Percentiles rank a stretch among this genome's conserved stretches.
Conservation (phyloP, 2,797 vertebrate genomes). For the Eulemur coronatus region DNA sequence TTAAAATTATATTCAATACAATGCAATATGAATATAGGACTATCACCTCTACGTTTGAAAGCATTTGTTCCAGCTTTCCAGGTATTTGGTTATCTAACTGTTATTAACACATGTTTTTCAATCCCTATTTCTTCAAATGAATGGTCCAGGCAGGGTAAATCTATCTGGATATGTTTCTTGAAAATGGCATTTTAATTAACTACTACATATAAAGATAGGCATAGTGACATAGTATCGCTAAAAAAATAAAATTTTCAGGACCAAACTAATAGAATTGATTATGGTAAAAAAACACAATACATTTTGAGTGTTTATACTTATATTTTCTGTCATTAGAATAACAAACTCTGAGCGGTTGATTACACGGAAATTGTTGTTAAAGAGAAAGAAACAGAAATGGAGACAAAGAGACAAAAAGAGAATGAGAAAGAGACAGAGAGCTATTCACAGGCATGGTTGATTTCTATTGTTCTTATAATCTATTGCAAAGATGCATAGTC, state of each 20-base stretch:
- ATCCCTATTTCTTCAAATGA: constrained; percentile 7
- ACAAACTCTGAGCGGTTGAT: neutral
- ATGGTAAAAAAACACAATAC: neutral
- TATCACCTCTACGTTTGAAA: neutral
- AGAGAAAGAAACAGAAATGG: neutral
- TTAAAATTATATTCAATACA: neutral
- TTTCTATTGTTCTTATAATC: neutral
- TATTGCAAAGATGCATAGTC: neutral
- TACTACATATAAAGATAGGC: neutral
- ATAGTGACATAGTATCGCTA: neutral
- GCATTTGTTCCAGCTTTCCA: neutral
- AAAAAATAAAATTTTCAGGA: neutral
- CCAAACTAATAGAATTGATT: neutral
- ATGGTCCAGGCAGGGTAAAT: neutral
- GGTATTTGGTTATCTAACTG: neutral
- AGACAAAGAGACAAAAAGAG: neutral
- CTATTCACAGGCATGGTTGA: neutral
- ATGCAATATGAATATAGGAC: neutral
- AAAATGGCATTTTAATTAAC: constrained; percentile 44
- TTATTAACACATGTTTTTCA: neutral
- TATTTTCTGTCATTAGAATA: neutral
- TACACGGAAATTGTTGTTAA: neutral
- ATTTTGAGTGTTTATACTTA: constrained; percentile 14
- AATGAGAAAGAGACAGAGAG: neutral
- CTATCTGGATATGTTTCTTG: neutral